Evolutionary conservation across 2,888 invertebrate species (phyloP).

Genomic region (Polymixis lichenea): DNA sequence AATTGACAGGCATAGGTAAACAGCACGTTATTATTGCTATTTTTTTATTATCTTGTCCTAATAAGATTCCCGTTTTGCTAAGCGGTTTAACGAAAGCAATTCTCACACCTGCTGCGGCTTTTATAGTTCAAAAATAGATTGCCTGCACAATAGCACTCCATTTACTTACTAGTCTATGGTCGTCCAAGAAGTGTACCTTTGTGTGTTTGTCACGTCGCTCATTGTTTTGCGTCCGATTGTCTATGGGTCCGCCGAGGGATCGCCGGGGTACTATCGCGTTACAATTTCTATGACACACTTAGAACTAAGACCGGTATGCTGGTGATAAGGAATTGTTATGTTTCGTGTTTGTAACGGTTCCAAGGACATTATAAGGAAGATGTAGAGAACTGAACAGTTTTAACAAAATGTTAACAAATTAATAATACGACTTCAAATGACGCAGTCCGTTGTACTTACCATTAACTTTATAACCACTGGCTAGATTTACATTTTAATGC

Average conservation of each 20-base stretch:
- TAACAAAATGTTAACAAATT: background rate
- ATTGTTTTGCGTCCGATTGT: conserved; percentile 67
- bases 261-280: conserved; percentile 55
- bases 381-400: background rate
- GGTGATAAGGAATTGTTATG: conserved; percentile 49
- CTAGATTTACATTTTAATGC: too few relatives aligned
- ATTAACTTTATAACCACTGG: background rate
- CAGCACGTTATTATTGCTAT: background rate
- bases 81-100: background rate
- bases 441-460: background rate
- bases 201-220: conserved; percentile 67
- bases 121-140: background rate
- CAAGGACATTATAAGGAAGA: background rate
- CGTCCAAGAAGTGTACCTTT: conserved; percentile 57
- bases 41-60: background rate
- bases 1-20: background rate
- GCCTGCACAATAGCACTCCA: background rate
- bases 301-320: conserved; percentile 22
- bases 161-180: conserved; percentile 20
- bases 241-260: conserved; percentile 43
- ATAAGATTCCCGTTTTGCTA: background rate
- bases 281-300: conserved; percentile 63
- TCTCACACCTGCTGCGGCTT: background rate
- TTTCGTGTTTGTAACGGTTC: conserved; percentile 3
- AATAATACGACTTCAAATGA: background rate